A percentile compares a stretch with the other conserved stretches of the same genome.
Evolutionary conservation across 2,113 vertebrate species (phyloP).

Genomic region (Fulica atra): DNA sequence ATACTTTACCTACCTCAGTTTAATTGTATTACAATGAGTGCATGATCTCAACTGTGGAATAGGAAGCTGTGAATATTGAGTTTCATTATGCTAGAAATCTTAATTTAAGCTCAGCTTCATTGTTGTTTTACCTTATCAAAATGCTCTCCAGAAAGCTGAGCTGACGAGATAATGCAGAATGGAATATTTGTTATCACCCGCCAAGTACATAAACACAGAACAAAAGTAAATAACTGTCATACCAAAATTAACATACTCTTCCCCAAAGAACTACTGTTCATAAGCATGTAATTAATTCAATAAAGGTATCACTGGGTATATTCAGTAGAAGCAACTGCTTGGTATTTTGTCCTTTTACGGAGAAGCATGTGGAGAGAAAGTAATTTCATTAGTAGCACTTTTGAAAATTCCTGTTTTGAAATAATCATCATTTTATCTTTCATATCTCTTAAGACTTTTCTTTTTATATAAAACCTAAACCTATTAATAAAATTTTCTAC

Average conservation of each 20-base stretch:
- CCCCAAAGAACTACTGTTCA: constrained; percentile 49
- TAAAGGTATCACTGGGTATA: background rate
- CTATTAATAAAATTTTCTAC: background rate
- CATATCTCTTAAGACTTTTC: background rate
- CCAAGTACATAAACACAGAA: constrained; percentile 37
- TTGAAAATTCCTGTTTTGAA: background rate
- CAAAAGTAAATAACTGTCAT: constrained; percentile 57
- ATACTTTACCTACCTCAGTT: background rate
- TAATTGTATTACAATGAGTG: background rate
- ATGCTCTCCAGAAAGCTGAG: constrained; percentile 50
- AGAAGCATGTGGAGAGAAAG: background rate
- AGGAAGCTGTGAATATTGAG: background rate
- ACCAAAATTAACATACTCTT: constrained; percentile 29
- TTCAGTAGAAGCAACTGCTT: background rate
- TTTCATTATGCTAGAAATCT: constrained; percentile 43
- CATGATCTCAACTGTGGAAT: background rate
- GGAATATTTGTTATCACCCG: constrained; percentile 26
- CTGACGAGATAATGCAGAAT: constrained; percentile 54
- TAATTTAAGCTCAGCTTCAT: constrained; percentile 54
- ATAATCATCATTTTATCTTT: background rate
- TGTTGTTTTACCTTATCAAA: constrained; percentile 48
- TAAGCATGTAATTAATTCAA: constrained; percentile 56
- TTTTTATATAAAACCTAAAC: background rate
- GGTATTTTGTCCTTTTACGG: background rate
- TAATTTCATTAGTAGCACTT: background rate